phyloP scores from a whole-genome alignment of 2,888 invertebrate genomes.

The Xylophagus ater region DNA sequence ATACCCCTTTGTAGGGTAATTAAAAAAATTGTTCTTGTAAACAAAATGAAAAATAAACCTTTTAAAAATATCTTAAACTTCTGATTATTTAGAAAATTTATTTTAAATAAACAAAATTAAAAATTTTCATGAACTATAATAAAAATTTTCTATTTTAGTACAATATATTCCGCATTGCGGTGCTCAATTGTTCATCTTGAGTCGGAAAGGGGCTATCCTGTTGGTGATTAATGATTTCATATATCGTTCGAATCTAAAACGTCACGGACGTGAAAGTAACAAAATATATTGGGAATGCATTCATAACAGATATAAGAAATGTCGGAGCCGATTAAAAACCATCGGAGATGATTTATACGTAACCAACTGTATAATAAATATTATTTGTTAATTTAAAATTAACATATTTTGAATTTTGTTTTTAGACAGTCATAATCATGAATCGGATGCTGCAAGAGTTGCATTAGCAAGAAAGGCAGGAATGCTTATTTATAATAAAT shows the following conservation, averaged over 20 bases:
- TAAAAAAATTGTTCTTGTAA: no score
- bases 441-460: slow-evolving; percentile 31
- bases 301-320: slow-evolving; percentile 37
- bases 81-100: no score
- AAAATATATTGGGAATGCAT: slow-evolving; percentile 40
- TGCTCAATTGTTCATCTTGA: slow-evolving; percentile 34
- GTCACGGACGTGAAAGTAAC: slow-evolving; percentile 32
- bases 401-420: background rate
- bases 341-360: slow-evolving; percentile 36
- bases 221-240: slow-evolving; percentile 36
- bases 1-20: no score
- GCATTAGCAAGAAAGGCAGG: slow-evolving; percentile 30
- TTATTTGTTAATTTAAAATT: background rate
- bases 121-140: no score
- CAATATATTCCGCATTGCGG: slow-evolving; percentile 28
- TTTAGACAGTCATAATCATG: slow-evolving; percentile 28
- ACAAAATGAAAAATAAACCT: no score
- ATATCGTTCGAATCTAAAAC: slow-evolving; percentile 37
- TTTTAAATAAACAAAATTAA: no score
- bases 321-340: slow-evolving; percentile 37
- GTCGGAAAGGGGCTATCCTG: slow-evolving; percentile 37
- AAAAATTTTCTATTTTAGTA: slow-evolving; percentile 9
- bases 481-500: slow-evolving; percentile 25
- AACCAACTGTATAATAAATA: slow-evolving; percentile 30
- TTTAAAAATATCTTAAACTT: no score